A percentile compares a stretch with the other conserved stretches of the same genome.
These are phyloP conservation scores for Kryptolebias ocellatus DNA, from an alignment of 2,797 vertebrate genomes.

Conservation along the genomic window DNA sequence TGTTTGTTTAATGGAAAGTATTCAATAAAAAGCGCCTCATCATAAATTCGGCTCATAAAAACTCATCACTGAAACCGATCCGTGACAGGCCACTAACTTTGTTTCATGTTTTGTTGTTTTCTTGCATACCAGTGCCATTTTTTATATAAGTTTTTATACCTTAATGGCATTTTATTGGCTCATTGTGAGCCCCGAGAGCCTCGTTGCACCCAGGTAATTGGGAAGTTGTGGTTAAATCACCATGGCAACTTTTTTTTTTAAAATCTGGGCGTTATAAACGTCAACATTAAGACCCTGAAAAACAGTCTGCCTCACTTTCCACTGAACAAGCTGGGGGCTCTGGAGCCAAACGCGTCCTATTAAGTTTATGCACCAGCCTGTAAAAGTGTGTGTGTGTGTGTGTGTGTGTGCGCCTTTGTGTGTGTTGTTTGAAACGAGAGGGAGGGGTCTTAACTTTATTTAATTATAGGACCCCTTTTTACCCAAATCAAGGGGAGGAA, in stretches of 20 bases:
- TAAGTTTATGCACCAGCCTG: constrained; percentile 78
- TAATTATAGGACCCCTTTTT: constrained; percentile 75
- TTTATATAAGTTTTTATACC: constrained; percentile 64
- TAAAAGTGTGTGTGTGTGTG: constrained; percentile 65
- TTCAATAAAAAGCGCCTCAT: too few relatives aligned
- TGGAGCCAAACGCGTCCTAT: constrained; percentile 76
- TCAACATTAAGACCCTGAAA: constrained; percentile 76
- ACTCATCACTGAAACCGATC: constrained; percentile 61
- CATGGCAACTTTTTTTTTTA: constrained; percentile 70
- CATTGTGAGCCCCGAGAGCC: constrained; percentile 72
- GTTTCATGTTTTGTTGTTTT: constrained; percentile 47
- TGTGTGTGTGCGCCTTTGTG: constrained; percentile 48
- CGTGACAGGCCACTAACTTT: constrained; percentile 49
- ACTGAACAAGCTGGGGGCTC: constrained; percentile 73
- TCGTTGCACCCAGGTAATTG: constrained; percentile 76
- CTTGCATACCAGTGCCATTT: constrained; percentile 60
- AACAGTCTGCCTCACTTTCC: constrained; percentile 76
- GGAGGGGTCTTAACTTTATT: constrained; percentile 73
- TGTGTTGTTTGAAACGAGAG: constrained; percentile 63
- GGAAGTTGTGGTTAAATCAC: constrained; percentile 78
- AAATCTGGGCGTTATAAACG: constrained; percentile 75
- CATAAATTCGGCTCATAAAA: constrained; percentile 7
- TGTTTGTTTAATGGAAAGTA: constrained; percentile 18
- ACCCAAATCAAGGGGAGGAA: constrained; percentile 77
- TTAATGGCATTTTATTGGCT: constrained; percentile 74